Conservation (phyloP, 2,113 vertebrate species). For the Pithys albifrons region DNA sequence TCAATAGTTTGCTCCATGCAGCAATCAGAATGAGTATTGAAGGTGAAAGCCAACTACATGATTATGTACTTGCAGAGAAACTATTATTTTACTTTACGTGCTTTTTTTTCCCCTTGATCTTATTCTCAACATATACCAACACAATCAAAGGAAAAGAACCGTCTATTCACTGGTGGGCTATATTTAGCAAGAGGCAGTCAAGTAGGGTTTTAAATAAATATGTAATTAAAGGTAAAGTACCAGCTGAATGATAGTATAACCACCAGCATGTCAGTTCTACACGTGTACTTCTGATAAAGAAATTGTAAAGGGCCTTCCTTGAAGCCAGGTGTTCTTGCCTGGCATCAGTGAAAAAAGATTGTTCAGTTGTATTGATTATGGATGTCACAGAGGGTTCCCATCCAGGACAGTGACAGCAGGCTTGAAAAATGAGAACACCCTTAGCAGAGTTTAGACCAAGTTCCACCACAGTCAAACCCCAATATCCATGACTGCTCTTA, state of each 20-base stretch:
- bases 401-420: not conserved
- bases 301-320: not conserved
- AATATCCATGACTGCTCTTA: not conserved
- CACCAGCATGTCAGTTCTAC: not conserved
- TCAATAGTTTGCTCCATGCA: not conserved
- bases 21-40: not conserved
- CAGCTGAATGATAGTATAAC: not conserved
- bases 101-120: not conserved
- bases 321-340: not conserved
- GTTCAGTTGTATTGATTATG: not conserved
- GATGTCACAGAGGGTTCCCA: not conserved
- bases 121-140: not conserved
- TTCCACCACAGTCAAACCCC: not conserved
- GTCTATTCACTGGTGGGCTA: not conserved
- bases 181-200: slow-evolving; percentile 35
- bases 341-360: not conserved
- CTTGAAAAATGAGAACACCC: not conserved
- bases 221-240: not conserved
- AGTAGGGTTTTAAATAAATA: not conserved
- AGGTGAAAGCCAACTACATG: not conserved
- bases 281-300: not conserved
- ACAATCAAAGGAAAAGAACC: not conserved
- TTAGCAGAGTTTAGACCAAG: not conserved
- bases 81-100: not conserved
- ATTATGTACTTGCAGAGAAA: not conserved